phyloP scores from a whole-genome alignment of 2,888 invertebrate genomes.

The Choreutis nemorana region DNA sequence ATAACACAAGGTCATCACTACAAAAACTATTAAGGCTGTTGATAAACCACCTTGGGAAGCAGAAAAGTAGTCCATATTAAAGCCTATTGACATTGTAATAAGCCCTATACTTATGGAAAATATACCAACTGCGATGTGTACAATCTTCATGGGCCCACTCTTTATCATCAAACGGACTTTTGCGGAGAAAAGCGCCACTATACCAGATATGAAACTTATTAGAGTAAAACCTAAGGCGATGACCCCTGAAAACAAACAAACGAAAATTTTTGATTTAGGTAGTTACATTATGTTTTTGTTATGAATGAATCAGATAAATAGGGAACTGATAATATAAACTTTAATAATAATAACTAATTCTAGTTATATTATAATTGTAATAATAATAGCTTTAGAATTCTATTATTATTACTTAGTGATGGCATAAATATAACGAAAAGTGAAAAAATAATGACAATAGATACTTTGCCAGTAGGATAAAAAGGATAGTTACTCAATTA shows the following conservation, averaged over 20 bases:
- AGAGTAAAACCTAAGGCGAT: conserved; percentile 53
- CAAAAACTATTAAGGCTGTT: conserved; percentile 40
- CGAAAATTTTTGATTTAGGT: too few relatives aligned
- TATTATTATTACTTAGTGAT: conserved; percentile 4
- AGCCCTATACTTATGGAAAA: conserved; percentile 60
- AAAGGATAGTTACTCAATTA: too few relatives aligned
- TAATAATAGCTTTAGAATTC: conserved; percentile 1
- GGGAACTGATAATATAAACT: too few relatives aligned
- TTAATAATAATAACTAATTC: not conserved
- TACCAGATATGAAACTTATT: conserved; percentile 50
- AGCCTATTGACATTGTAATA: conserved; percentile 43
- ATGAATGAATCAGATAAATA: too few relatives aligned
- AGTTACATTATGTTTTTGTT: too few relatives aligned
- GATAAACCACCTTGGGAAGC: conserved; percentile 29
- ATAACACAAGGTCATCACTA: conserved; percentile 33
- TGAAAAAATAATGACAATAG: too few relatives aligned
- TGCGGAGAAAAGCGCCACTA: conserved; percentile 56
- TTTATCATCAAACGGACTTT: conserved; percentile 52
- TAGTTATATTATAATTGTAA: conserved; percentile 3
- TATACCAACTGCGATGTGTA: conserved; percentile 61
- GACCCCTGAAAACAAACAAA: conserved; percentile 40
- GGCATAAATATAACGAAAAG: conserved; percentile 1
- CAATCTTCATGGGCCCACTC: conserved; percentile 53
- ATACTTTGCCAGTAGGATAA: too few relatives aligned
- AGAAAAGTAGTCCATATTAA: conserved; percentile 43